A percentile compares a stretch with the other conserved stretches of the same genome.
Conservation (phyloP, 2,113 vertebrate genomes). For the Malurus cyaneus region DNA sequence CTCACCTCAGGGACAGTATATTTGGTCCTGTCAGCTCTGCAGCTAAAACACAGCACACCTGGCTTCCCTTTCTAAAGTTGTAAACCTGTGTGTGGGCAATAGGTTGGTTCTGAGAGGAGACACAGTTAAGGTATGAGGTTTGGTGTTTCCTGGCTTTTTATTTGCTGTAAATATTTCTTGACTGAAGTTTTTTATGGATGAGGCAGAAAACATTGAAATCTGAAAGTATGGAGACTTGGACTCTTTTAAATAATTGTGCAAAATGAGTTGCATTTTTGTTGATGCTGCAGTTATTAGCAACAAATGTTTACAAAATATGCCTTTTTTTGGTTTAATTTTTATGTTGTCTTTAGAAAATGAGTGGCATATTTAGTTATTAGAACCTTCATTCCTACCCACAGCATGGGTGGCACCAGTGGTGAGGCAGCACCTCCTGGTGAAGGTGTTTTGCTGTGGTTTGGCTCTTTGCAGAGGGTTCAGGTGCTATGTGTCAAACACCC, state of each 20-base stretch:
- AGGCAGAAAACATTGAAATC: background rate
- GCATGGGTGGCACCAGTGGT: background rate
- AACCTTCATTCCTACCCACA: background rate
- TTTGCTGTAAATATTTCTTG: background rate
- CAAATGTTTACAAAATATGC: background rate
- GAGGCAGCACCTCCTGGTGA: background rate
- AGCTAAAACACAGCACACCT: background rate
- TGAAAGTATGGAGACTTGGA: background rate
- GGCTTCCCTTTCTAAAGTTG: background rate
- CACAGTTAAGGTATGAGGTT: background rate
- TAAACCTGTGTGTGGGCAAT: background rate
- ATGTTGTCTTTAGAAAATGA: background rate
- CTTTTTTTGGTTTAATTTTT: background rate
- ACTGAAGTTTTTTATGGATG: background rate
- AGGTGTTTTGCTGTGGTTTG: background rate
- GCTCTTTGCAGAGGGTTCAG: background rate
- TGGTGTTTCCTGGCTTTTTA: background rate
- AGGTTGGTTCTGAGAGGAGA: background rate
- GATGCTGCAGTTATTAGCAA: background rate
- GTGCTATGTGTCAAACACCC: rapidly evolving
- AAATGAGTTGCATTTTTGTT: background rate
- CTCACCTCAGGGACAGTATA: background rate
- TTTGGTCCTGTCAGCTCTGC: background rate
- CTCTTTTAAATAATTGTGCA: background rate
- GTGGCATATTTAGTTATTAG: background rate